Conservation (phyloP, 2,113 vertebrate species). For the Naja naja region DNA sequence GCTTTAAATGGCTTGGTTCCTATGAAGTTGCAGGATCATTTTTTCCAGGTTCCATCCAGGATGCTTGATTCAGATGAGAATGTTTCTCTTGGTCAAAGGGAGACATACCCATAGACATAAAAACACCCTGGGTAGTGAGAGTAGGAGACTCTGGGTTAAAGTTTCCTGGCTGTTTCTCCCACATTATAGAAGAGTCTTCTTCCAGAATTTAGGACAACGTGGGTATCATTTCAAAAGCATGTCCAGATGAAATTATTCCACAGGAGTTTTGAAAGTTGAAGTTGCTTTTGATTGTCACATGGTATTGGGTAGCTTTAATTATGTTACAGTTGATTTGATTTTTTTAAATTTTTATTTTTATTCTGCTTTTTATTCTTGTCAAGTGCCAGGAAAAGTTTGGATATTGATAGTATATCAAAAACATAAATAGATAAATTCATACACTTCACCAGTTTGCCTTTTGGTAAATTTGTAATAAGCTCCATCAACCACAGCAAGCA, state of each 20-base stretch:
- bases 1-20: neutral
- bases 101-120: neutral
- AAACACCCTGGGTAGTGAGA: neutral
- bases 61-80: neutral
- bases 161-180: neutral
- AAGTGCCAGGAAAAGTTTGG: neutral
- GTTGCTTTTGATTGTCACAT: neutral
- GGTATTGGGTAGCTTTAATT: neutral
- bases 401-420: neutral
- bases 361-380: neutral
- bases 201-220: neutral
- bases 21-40: neutral
- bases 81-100: neutral
- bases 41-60: neutral
- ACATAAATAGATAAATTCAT: neutral
- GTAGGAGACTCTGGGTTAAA: neutral
- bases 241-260: neutral
- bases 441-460: neutral
- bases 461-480: neutral
- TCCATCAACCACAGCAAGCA: neutral
- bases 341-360: neutral
- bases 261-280: neutral
- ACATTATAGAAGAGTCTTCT: neutral
- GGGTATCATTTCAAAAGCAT: neutral
- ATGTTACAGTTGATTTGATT: neutral